A percentile compares a stretch with the other conserved stretches of the same genome.
Evolutionary conservation across 2,113 vertebrate genomes (phyloP).

Genomic region (Micronycteris hirsuta): DNA sequence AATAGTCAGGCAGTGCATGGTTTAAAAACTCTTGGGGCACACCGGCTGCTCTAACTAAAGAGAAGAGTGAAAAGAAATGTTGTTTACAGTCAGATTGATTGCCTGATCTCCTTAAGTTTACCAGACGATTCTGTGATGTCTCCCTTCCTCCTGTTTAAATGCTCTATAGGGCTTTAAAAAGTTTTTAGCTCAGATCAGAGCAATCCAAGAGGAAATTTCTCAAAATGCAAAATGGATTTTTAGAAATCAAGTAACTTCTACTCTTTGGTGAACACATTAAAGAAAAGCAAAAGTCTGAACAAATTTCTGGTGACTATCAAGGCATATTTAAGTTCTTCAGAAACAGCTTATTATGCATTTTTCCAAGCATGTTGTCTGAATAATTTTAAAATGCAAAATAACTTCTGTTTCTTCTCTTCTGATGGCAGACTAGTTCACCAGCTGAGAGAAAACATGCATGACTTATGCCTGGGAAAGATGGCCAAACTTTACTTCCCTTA

Average conservation of each 20-base stretch:
- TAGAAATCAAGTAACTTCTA: conserved; percentile 17
- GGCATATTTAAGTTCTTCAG: not conserved
- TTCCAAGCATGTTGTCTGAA: not conserved
- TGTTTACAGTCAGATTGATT: not conserved
- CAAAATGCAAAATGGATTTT: not conserved
- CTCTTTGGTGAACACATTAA: not conserved
- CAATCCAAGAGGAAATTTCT: conserved; percentile 30
- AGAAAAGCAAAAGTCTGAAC: conserved; percentile 1
- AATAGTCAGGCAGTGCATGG: not conserved
- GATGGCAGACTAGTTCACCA: not conserved
- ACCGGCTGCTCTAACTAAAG: not conserved
- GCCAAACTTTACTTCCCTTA: not conserved
- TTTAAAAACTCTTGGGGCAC: not conserved
- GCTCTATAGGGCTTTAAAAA: conserved; percentile 3
- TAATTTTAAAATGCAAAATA: not conserved
- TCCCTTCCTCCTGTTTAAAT: conserved; percentile 7
- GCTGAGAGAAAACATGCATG: not conserved
- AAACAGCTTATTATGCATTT: conserved; percentile 15
- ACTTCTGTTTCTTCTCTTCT: not conserved
- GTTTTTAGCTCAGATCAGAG: conserved; percentile 8
- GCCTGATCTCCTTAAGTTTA: conserved; percentile 16
- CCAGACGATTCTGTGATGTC: not conserved
- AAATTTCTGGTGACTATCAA: not conserved
- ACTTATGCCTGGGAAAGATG: not conserved
- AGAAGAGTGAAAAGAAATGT: not conserved